Evolutionary conservation across 2,797 vertebrate genomes (phyloP), one percentile per base, ranked within the genome.

Genomic region (Crax fasciolata): DNA sequence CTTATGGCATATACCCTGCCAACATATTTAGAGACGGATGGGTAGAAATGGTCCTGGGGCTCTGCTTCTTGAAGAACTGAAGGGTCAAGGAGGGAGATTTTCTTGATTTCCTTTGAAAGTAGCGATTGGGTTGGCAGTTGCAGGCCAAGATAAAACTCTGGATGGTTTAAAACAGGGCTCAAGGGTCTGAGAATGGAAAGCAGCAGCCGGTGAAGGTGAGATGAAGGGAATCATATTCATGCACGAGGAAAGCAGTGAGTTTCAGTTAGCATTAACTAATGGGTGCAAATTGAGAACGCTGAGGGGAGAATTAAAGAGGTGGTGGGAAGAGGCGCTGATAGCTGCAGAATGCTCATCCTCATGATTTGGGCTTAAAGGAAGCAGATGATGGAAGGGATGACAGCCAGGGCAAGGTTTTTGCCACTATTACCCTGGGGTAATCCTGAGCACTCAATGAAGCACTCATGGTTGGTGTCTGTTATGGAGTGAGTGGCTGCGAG

Each of bases 181-280:
- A 2, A 73, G 43, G 30, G 9, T 41, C 32, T 83, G 19, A 7
- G 66, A 87, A 10, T 76, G 35, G 81, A 38, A 93, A 90, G 58
- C 46, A 71, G 32, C 70, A 95, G 54, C 41, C 81, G 68, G 48
- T 51, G 65, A 84, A 72, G 59, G 49, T 28, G 74, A 32, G 57
- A 20, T 77, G 57, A 55, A 79, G 28, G 48, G 48, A 86, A 28
- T 32, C 54, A 32, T 25, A 3, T 49, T 54, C 43, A 30, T 55
- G 48, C 10, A 8, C 25, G 24, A 79, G 28, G 72, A 90, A 39
- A 84, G 52, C 58, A 3, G 24, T 41, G 41, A 66, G 49, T 57
- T 84, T 43, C 46, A 58, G 25, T 8, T 18, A 44, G 20, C 52
- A 13, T 59, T 86, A 84, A 32, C 2, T 35, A 41, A 25, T 58